Evolutionary conservation across 2,888 invertebrate species (phyloP), one percentile per base, ranked within the genome.

Genomic region (Papilio elwesi): DNA sequence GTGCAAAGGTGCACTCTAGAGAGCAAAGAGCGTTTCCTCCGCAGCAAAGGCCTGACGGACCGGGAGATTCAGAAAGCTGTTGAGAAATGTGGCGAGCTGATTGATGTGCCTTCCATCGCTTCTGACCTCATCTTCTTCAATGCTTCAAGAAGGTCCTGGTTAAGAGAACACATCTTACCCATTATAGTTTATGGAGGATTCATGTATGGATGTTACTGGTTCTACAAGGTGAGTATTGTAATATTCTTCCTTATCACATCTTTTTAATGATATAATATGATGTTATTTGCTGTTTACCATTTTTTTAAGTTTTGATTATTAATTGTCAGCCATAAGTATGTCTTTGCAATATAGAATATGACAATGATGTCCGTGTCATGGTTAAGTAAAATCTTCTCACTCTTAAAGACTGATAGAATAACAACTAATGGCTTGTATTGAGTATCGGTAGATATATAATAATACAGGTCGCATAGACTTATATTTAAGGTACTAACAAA

Each of bases 1-100:
- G 97, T 98, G 3, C 95, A 95, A 68, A 93, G 95, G 78, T 97
- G 97, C 80, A 96, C 97, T 0, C 84, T 97, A 70, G 94, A 95
- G 72, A 97, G 97, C 86, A 97, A 97, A 82, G 96, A 97, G 85
- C 95, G 96, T 76, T 98, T 97, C 88, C 94, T 97, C 2, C 94
- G 95, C 77, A 95, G 95, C 82, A 97, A 97, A 88, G 97, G 97
- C 63, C 91, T 97, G 0, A 96, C 96, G 0, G 96, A 97, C 66
- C 91, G 94, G 0, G 97, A 97, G 89, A 96, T 97, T 77, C 95
- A 95, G 82, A 91, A 94, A 76, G 97, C 97, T 0, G 96, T 97
- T 81, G 96, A 97, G 81, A 94, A 95, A 81, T 96, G 96, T 49
- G 90, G 93, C 0, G 92, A 91, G 12, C 71, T 87, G 66, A 62